A percentile compares a stretch with the other conserved stretches of the same genome.
phyloP scores from a whole-genome alignment of 2,113 vertebrate species.

The Diadophis punctatus region DNA sequence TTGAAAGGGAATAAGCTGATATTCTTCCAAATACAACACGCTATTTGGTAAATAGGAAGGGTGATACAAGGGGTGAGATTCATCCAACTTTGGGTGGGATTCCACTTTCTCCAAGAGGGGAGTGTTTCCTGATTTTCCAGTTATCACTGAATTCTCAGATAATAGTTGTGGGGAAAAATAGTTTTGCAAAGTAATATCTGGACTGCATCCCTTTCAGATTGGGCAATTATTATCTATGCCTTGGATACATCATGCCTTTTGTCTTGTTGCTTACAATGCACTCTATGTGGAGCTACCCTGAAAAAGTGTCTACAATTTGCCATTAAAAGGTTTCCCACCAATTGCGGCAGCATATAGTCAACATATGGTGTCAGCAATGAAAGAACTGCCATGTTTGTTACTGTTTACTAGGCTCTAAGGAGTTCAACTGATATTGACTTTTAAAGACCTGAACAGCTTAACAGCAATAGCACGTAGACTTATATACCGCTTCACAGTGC shows the following conservation, averaged over 20 bases:
- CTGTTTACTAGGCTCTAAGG: background rate
- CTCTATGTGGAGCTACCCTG: background rate
- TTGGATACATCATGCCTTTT: background rate
- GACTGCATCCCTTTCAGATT: background rate
- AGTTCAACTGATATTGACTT: background rate
- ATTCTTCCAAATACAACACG: background rate
- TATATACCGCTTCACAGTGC: too few relatives aligned
- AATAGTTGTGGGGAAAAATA: background rate
- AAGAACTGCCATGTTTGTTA: background rate
- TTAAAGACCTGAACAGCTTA: background rate
- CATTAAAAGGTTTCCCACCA: background rate
- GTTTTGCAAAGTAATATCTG: background rate
- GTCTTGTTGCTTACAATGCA: background rate
- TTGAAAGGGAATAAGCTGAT: background rate
- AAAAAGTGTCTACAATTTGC: background rate
- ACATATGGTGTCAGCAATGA: background rate
- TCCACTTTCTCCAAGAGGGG: background rate
- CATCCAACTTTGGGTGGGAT: background rate
- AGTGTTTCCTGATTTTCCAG: background rate
- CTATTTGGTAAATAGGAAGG: background rate
- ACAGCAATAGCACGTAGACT: too few relatives aligned
- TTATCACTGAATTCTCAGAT: background rate
- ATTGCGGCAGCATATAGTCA: background rate
- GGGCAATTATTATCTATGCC: background rate
- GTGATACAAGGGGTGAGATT: background rate